These are phyloP conservation scores for Eristalinus sepulchralis DNA, from an alignment of 2,888 invertebrate genomes.

Conservation along the genomic window DNA sequence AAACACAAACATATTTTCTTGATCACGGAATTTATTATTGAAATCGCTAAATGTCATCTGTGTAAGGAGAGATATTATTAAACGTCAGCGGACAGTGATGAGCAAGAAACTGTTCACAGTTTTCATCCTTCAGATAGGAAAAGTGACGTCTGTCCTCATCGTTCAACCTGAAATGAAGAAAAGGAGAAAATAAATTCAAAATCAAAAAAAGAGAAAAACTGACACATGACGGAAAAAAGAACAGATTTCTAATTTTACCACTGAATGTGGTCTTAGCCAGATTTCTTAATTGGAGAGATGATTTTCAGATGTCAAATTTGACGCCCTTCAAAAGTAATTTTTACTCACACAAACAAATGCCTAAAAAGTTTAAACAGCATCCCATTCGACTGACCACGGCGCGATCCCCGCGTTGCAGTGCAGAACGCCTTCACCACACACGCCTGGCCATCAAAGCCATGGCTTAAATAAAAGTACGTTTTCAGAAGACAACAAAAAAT, in stretches of 20 bases:
- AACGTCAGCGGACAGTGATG: slow-evolving; percentile 83
- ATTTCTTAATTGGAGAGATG: background rate
- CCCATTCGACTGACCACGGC: slow-evolving; percentile 72
- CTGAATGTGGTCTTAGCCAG: background rate
- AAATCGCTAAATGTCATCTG: slow-evolving; percentile 79
- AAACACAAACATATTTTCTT: background rate
- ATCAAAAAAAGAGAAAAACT: background rate
- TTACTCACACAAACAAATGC: slow-evolving; percentile 76
- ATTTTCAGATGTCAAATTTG: slow-evolving; percentile 81
- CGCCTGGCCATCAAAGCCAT: slow-evolving; percentile 86
- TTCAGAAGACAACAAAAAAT: background rate
- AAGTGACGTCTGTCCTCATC: slow-evolving; percentile 77
- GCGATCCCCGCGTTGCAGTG: slow-evolving; percentile 70
- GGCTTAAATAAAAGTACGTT: slow-evolving; percentile 81
- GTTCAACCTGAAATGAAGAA: slow-evolving; percentile 75
- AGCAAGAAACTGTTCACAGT: slow-evolving; percentile 81
- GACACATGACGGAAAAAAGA: too few species aligned
- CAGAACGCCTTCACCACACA: slow-evolving; percentile 87
- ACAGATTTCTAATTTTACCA: too few species aligned
- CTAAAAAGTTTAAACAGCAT: slow-evolving; percentile 81
- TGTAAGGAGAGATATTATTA: slow-evolving; percentile 82
- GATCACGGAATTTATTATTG: background rate
- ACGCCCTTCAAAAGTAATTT: slow-evolving; percentile 75
- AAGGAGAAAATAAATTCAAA: background rate
- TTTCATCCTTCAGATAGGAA: slow-evolving; percentile 77